Conservation (phyloP, 2,888 invertebrate genomes). For the Drosophila robusta region DNA sequence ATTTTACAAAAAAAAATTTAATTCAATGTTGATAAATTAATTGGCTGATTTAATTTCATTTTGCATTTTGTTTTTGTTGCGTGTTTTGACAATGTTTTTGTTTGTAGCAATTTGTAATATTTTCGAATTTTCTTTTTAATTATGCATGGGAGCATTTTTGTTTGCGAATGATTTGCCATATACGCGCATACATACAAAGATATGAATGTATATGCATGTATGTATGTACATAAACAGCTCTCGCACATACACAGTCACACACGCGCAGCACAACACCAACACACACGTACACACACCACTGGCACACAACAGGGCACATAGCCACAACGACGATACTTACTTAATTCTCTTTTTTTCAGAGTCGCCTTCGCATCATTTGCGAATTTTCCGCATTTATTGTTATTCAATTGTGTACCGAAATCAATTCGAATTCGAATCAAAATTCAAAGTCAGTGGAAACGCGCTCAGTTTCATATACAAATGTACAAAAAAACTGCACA, state of each 20-base stretch:
- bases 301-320: constrained; percentile 38
- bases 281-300: constrained; percentile 18
- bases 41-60: not conserved
- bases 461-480: constrained; percentile 49
- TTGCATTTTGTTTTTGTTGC: constrained; percentile 3
- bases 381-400: constrained; percentile 73
- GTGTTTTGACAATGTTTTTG: constrained; percentile 15
- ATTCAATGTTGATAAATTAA: constrained; percentile 5
- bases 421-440: constrained; percentile 39
- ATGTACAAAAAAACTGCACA: constrained; percentile 66
- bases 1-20: constrained; percentile 2
- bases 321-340: constrained; percentile 69
- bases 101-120: constrained; percentile 10
- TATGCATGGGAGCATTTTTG: constrained; percentile 60
- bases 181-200: constrained; percentile 38
- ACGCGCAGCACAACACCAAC: constrained; percentile 9
- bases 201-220: constrained; percentile 25
- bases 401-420: constrained; percentile 50
- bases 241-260: constrained; percentile 23
- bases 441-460: constrained; percentile 43
- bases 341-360: constrained; percentile 71
- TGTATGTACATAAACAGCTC: constrained; percentile 46
- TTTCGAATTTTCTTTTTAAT: constrained; percentile 46
- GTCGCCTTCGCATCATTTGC: constrained; percentile 67
- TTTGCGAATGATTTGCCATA: constrained; percentile 58